Percentiles rank a stretch among this genome's conserved stretches.
These are phyloP conservation scores for Hydrocynus forskahlii DNA, from an alignment of 2,797 vertebrate genomes.

Conservation along the genomic window DNA sequence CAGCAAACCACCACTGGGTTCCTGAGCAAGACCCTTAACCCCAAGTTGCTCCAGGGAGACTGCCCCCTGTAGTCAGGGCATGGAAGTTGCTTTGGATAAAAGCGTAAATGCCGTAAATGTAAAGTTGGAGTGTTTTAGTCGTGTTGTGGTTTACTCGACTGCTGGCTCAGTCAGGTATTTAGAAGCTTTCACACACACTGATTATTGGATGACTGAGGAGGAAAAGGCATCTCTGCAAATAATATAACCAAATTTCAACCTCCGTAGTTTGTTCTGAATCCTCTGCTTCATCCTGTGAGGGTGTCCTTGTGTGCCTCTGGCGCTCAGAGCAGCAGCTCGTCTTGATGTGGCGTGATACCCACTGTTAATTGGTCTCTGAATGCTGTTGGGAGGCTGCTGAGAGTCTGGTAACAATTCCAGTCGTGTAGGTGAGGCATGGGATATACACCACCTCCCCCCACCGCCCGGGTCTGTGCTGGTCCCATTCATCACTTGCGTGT, in stretches of 20 bases:
- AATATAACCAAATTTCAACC: neutral
- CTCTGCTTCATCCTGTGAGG: neutral
- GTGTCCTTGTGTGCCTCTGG: neutral
- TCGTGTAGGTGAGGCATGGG: neutral
- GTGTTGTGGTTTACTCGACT: too few relatives aligned
- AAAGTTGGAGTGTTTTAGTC: too few relatives aligned
- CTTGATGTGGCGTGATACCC: neutral
- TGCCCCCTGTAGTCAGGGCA: too few relatives aligned
- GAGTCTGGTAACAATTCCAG: neutral
- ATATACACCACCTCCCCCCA: too few relatives aligned
- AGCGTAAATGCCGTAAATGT: too few relatives aligned
- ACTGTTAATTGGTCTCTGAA: neutral
- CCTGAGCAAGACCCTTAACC: too few relatives aligned
- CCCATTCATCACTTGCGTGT: slow-evolving; percentile 24
- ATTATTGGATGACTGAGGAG: neutral
- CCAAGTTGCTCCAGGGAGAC: too few relatives aligned
- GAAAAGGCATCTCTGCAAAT: neutral
- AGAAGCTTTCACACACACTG: neutral
- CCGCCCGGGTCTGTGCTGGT: too few relatives aligned
- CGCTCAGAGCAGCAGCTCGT: neutral
- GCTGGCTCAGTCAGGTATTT: neutral
- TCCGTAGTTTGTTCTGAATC: neutral
- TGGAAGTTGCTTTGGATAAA: too few relatives aligned
- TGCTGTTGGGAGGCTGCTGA: neutral
- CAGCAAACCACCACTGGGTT: too few relatives aligned